These are phyloP conservation scores for Monodelphis domestica DNA, from an alignment of 2,797 vertebrate species.

Conservation along the genomic window DNA sequence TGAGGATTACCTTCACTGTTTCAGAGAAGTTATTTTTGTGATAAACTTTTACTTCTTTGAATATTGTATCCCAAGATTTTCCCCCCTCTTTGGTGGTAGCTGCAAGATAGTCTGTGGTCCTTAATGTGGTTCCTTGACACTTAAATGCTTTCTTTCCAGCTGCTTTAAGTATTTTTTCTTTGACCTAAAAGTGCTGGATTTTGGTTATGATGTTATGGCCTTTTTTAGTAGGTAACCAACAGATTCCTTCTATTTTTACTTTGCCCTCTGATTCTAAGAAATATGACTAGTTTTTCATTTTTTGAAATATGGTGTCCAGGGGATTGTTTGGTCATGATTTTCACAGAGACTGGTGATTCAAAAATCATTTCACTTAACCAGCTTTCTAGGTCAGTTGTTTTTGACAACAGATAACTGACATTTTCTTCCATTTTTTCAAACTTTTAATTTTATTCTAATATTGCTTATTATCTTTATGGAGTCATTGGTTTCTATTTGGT, in stretches of 20 bases:
- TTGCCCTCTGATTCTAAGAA: not conserved
- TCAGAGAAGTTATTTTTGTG: not conserved
- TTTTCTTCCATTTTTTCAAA: not conserved
- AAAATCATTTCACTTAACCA: not conserved
- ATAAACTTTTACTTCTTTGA: not conserved
- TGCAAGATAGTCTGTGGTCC: not conserved
- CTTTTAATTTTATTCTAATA: not conserved
- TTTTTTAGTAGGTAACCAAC: not conserved
- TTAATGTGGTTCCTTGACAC: not conserved
- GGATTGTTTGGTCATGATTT: not conserved
- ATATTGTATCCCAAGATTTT: not conserved
- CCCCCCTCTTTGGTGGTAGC: not conserved
- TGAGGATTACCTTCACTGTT: not conserved
- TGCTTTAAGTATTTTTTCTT: not conserved
- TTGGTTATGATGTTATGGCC: not conserved
- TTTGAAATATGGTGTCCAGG: not conserved
- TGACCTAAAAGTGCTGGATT: not conserved
- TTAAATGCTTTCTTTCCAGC: not conserved
- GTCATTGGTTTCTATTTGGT: not conserved
- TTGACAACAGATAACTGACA: not conserved
- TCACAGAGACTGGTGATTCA: not conserved
- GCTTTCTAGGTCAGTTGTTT: not conserved
- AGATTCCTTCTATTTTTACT: not conserved
- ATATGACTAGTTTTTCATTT: not conserved
- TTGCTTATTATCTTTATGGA: not conserved